Base-by-base conservation (phyloP, 2,113 vertebrate genomes). In the Megaceryle torquata region DNA sequence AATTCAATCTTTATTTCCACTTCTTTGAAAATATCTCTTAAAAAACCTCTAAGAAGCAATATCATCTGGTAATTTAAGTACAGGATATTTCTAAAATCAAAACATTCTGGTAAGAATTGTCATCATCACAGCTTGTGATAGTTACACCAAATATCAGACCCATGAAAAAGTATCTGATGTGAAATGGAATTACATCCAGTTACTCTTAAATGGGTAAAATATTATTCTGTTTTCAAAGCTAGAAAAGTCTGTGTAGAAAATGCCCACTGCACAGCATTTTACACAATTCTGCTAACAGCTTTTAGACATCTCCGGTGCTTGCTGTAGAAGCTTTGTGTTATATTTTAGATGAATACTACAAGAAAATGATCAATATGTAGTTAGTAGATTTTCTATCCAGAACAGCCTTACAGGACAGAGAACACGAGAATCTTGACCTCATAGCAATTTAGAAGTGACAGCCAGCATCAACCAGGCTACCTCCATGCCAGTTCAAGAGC, bases 381-480 rank as follows among this genome's bases (percentile, higher is more conserved):
- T 82, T 69, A 82, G 77, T 44, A 92, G 65, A 43, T 82, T 96
- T 91, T 84, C 70, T 77, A 19, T 85, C 44, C 81, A 74, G 81
- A 94, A 53, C 25, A 70, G n/a, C 11, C 41, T 82, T 78, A 89
- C 67, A 87, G 83, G 63, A 89, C 74, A 85, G 95, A 92, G 88
- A 96, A 96, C 70, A 91, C 4, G 59, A 96, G 86, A 95, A 75
- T 87, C 86, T 95, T 96, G 95, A 96, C 95, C 93, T 92, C 59
- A 1, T 2, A 95, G 83, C 91, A 95, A 97, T 95, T 91, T 68
- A 91, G 77, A 96, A 92, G 59, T 80, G 65, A 74, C 74, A 96
- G 91, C 91, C 81, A 15, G 44, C 63, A 91, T 82, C 89, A 85
- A 74, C 41, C 59, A 83, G 64, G 37, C 41, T 93, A 70, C 54